These are phyloP conservation scores for Prochilodus magdalenae DNA, from an alignment of 2,113 vertebrate species.

Conservation along the genomic window DNA sequence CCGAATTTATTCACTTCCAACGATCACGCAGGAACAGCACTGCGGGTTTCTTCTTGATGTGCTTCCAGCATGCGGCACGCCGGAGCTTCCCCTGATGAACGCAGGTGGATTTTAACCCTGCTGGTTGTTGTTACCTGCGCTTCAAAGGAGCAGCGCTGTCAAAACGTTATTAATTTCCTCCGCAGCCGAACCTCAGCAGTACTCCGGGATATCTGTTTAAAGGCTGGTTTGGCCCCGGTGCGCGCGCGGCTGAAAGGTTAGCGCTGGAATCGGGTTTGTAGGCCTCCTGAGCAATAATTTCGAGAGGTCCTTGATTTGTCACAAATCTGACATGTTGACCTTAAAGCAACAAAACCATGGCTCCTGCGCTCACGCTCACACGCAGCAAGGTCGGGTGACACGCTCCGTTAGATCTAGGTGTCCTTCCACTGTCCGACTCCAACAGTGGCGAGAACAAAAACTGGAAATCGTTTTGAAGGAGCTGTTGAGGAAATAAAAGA, in stretches of 20 bases:
- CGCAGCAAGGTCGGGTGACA: constrained; percentile 48
- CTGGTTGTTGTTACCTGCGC: neutral
- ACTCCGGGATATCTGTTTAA: neutral
- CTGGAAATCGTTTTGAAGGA: constrained; percentile 52
- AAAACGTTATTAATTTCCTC: constrained; percentile 5
- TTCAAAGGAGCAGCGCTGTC: neutral
- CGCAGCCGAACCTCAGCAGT: neutral
- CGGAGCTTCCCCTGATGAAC: neutral
- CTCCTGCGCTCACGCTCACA: constrained; percentile 33
- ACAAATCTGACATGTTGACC: constrained; percentile 50
- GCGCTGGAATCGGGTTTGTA: constrained; percentile 22
- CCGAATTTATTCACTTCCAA: neutral
- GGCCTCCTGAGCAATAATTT: constrained; percentile 35
- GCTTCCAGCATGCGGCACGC: neutral
- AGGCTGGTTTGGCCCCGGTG: neutral
- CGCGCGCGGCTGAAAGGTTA: neutral
- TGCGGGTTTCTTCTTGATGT: neutral
- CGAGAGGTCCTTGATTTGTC: constrained; percentile 35
- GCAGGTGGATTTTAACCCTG: neutral
- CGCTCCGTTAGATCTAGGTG: constrained; percentile 44
- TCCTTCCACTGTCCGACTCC: constrained; percentile 46
- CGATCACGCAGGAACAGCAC: neutral
- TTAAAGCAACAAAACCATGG: constrained; percentile 46
- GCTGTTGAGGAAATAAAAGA: constrained; percentile 43
- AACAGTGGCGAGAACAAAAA: constrained; percentile 16